Evolutionary conservation across 2,113 vertebrate species (phyloP).

Genomic region (Phyllostomus discolor): DNA sequence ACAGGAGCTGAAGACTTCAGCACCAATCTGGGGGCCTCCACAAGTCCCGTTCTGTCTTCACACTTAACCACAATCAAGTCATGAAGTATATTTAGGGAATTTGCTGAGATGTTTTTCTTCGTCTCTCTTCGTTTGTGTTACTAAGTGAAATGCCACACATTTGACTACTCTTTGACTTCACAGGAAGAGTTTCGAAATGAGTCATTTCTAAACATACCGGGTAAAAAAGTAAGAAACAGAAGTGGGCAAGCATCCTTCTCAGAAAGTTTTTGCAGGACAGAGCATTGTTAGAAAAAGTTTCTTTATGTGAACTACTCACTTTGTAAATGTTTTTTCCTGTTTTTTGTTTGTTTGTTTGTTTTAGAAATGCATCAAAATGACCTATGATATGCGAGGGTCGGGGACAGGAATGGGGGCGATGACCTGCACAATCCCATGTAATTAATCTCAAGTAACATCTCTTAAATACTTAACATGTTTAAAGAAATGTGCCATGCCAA

Average conservation of each 20-base stretch:
- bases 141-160: neutral
- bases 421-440: neutral
- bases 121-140: neutral
- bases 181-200: slow-evolving; percentile 28
- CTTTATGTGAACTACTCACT: neutral
- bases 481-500: neutral
- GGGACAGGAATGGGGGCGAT: neutral
- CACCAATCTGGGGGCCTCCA: neutral
- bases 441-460: neutral
- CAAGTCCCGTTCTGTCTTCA: neutral
- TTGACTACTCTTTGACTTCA: neutral
- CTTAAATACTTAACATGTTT: neutral
- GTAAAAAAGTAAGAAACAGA: slow-evolving; percentile 39
- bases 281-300: neutral
- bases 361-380: neutral
- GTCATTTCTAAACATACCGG: slow-evolving; percentile 36
- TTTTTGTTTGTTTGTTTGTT: neutral
- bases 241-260: neutral
- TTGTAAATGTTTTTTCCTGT: neutral
- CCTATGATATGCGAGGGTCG: neutral
- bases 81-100: neutral
- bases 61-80: neutral
- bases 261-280: neutral
- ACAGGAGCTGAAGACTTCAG: neutral
- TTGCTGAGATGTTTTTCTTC: neutral